A percentile compares a stretch with the other conserved stretches of the same genome.
Evolutionary conservation across 2,888 invertebrate species (phyloP).

Genomic region (Cataglyphis rosenhaueri): DNA sequence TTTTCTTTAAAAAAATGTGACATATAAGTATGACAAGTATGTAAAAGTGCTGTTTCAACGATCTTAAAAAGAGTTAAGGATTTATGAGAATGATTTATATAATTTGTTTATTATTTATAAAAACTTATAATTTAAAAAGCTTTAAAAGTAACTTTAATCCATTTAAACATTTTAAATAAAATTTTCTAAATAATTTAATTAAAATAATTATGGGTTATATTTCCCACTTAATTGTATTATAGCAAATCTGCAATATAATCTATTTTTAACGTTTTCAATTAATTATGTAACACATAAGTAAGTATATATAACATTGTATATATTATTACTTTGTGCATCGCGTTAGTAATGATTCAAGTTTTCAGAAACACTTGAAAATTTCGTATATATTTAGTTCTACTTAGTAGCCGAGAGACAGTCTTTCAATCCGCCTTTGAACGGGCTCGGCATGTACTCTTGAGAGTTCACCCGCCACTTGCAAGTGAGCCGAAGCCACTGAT

Average conservation of each 20-base stretch:
- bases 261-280: background rate
- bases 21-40: background rate
- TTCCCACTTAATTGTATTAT: background rate
- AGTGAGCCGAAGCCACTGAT: constrained; percentile 41
- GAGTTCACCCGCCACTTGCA: constrained; percentile 12
- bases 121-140: background rate
- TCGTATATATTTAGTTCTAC: background rate
- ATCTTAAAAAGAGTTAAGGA: background rate
- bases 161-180: background rate
- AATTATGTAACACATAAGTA: background rate
- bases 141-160: background rate
- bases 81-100: background rate
- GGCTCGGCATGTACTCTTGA: constrained; percentile 11
- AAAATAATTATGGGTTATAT: background rate
- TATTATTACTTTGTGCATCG: background rate
- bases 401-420: background rate
- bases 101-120: background rate
- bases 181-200: background rate
- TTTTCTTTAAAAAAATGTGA: background rate
- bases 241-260: background rate
- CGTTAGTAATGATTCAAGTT: constrained; percentile 7
- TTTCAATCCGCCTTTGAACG: constrained; percentile 27
- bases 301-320: background rate
- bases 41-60: background rate
- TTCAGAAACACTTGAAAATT: background rate